Percentiles rank a stretch among this genome's conserved stretches.
Conservation (phyloP, 2,113 vertebrate genomes). For the Engystomops pustulosus region DNA sequence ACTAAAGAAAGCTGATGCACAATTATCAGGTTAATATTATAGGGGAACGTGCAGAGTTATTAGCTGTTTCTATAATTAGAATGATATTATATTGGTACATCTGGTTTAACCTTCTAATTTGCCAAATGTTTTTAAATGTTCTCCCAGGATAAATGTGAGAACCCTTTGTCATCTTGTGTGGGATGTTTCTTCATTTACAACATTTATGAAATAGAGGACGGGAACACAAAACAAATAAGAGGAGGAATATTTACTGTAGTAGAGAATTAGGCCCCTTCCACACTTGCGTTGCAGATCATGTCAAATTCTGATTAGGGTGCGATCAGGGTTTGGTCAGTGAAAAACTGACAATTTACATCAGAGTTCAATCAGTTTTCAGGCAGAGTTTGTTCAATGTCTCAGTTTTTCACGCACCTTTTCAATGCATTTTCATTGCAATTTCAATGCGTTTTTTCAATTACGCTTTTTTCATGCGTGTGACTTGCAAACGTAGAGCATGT, state of each 20-base stretch:
- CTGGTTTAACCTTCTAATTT: not conserved
- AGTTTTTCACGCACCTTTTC: no score
- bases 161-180: not conserved
- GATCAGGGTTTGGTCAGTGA: no score
- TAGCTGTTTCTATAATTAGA: not conserved
- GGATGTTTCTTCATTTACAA: not conserved
- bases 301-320: no score
- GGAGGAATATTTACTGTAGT: not conserved
- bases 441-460: no score
- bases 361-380: no score
- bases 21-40: constrained; percentile 9
- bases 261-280: no score
- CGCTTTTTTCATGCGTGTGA: no score
- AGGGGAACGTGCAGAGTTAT: not conserved
- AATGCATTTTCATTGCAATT: no score
- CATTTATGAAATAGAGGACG: not conserved
- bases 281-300: no score
- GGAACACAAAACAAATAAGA: not conserved
- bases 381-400: no score
- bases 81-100: not conserved
- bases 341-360: no score
- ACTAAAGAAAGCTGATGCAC: not conserved
- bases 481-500: no score
- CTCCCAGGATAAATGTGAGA: not conserved
- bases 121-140: not conserved